A percentile compares a stretch with the other conserved stretches of the same genome.
Evolutionary conservation across 2,113 vertebrate species (phyloP).

Genomic region (Eupsittula cactorum): DNA sequence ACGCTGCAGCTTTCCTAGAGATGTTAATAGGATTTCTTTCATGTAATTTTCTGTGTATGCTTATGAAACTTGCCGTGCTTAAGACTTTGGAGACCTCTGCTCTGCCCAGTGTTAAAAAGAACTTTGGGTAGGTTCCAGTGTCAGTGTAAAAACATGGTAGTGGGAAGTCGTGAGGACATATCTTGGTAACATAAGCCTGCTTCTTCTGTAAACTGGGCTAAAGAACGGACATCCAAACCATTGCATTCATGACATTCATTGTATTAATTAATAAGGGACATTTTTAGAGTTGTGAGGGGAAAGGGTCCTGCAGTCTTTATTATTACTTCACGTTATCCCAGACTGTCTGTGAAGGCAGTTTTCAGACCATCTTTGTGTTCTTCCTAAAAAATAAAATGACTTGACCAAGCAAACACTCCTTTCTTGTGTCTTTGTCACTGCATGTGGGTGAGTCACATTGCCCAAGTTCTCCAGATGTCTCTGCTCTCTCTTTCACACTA

Average conservation of each 20-base stretch:
- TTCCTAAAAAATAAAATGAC: not conserved
- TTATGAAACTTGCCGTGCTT: not conserved
- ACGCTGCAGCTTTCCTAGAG: not conserved
- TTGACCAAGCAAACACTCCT: not conserved
- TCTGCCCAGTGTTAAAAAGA: not conserved
- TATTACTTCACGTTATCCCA: not conserved
- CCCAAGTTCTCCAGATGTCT: not conserved
- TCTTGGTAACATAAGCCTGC: not conserved
- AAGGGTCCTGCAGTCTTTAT: not conserved
- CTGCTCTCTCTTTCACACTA: not conserved
- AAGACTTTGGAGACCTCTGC: not conserved
- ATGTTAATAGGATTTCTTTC: not conserved
- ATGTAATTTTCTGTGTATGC: not conserved
- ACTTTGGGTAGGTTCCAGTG: not conserved
- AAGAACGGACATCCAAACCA: not conserved
- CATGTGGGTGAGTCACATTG: not conserved
- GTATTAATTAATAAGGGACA: not conserved
- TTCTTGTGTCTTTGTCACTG: not conserved
- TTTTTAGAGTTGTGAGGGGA: not conserved
- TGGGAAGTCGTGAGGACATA: not conserved
- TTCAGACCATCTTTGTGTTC: not conserved
- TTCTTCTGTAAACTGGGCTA: not conserved
- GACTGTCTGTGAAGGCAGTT: not conserved
- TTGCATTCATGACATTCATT: not conserved
- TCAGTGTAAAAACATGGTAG: not conserved